Conservation (phyloP, 2,797 vertebrate species). For the Acipenser transmontanus region DNA sequence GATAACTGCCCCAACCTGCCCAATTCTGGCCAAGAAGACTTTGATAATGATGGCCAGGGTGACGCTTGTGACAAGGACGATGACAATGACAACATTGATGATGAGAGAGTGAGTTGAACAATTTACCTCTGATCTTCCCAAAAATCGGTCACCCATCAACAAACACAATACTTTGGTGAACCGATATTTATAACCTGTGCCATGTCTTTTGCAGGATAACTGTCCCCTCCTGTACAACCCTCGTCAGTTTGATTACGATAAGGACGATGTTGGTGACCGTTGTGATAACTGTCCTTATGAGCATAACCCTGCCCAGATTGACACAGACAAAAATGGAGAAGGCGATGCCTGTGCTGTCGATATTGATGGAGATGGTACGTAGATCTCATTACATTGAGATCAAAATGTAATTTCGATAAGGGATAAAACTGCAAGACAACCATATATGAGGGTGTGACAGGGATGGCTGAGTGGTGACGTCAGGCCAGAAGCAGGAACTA, state of each 20-base stretch:
- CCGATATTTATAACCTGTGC: too few relatives aligned
- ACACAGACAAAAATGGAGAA: slow-evolving; percentile 86
- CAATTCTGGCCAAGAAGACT: slow-evolving; percentile 93
- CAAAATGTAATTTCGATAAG: neutral
- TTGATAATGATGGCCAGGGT: slow-evolving; percentile 82
- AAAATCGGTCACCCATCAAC: neutral
- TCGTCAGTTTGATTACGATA: slow-evolving; percentile 85
- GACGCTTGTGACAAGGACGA: slow-evolving; percentile 94
- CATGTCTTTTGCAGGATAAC: slow-evolving; percentile 71
- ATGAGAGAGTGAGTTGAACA: slow-evolving; percentile 73
- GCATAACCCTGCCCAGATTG: slow-evolving; percentile 84
- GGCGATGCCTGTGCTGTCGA: slow-evolving; percentile 91
- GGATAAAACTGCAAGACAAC: neutral
- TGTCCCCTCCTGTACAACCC: slow-evolving; percentile 91
- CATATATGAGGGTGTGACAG: too few relatives aligned
- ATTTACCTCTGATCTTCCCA: neutral
- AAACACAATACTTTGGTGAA: neutral
- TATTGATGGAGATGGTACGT: slow-evolving; percentile 88
- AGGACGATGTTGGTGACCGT: slow-evolving; percentile 85
- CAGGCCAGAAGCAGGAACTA: too few relatives aligned
- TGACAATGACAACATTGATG: slow-evolving; percentile 83
- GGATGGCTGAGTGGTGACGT: too few relatives aligned
- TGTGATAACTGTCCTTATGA: slow-evolving; percentile 95
- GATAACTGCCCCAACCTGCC: slow-evolving; percentile 89
- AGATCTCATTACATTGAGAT: neutral